Percentiles rank a stretch among this genome's conserved stretches.
Evolutionary conservation across 2,797 vertebrate genomes (phyloP).

Genomic region (Dendrocincla tyrannina): DNA sequence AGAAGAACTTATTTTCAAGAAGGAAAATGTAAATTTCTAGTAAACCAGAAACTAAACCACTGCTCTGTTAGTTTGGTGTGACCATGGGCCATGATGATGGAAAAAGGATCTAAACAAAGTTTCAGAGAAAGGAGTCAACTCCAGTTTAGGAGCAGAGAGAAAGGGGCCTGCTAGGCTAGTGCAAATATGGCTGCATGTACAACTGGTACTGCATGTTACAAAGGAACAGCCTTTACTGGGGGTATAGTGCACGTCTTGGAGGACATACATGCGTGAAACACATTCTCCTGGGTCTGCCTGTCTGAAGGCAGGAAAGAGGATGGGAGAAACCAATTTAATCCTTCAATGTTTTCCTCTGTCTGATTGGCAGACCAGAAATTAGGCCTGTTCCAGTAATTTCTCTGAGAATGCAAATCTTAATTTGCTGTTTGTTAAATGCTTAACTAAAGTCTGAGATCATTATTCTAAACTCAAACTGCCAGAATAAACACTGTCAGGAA

Average conservation of each 20-base stretch:
- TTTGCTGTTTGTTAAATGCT: constrained; percentile 45
- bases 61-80: not conserved
- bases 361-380: constrained; percentile 49
- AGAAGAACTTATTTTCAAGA: not conserved
- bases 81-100: not conserved
- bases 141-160: not conserved
- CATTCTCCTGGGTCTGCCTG: not conserved
- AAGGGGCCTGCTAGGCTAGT: not conserved
- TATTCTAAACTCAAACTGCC: constrained; percentile 38
- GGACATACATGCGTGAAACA: not conserved
- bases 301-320: not conserved
- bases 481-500: constrained; percentile 61
- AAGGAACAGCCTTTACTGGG: not conserved
- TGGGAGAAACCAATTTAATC: not conserved
- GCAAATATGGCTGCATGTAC: not conserved
- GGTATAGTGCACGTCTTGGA: not conserved
- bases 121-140: not conserved
- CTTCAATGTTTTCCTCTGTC: not conserved
- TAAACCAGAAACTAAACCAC: not conserved
- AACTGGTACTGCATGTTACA: not conserved
- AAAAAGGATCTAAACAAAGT: not conserved
- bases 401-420: constrained; percentile 46
- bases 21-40: not conserved
- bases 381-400: constrained; percentile 48
- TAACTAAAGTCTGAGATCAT: constrained; percentile 55